Conservation (phyloP, 2,888 invertebrate species). For the Cryptus viduatorius region DNA sequence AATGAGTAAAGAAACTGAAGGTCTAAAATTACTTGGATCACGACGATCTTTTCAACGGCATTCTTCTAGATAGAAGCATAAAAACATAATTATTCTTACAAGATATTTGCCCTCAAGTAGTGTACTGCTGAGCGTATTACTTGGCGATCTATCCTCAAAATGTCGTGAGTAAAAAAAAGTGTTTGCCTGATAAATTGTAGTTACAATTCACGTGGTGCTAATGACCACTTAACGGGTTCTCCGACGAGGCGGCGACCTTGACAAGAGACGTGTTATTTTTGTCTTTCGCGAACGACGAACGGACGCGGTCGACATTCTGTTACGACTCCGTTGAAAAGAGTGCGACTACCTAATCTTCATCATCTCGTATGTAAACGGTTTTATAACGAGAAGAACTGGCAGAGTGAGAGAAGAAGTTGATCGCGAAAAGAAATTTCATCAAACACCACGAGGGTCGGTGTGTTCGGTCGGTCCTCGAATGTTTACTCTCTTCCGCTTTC, state of each 20-base stretch:
- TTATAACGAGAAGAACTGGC: conserved; percentile 22
- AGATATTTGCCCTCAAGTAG: background rate
- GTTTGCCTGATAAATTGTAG: conserved; percentile 40
- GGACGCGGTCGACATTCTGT: conserved; percentile 30
- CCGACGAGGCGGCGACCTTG: conserved; percentile 29
- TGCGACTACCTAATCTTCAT: conserved; percentile 31
- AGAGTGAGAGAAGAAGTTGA: conserved; percentile 16
- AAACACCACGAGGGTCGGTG: conserved; percentile 23
- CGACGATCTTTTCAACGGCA: background rate
- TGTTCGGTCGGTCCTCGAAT: conserved; percentile 66
- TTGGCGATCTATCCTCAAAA: background rate
- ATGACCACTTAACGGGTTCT: conserved; percentile 46
- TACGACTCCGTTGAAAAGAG: conserved; percentile 9
- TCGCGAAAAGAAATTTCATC: background rate
- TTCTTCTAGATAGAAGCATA: background rate
- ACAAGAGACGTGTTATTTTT: conserved; percentile 41
- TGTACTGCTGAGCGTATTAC: background rate
- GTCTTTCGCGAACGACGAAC: conserved; percentile 34
- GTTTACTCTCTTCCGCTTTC: conserved; percentile 80
- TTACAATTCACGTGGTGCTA: conserved; percentile 15
- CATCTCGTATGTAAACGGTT: conserved; percentile 25
- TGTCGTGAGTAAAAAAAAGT: background rate
- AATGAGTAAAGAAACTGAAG: no score
- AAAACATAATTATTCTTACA: background rate
- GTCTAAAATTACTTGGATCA: background rate